Conservation (phyloP, 2,888 invertebrate species). For the Mythimna pallens region DNA sequence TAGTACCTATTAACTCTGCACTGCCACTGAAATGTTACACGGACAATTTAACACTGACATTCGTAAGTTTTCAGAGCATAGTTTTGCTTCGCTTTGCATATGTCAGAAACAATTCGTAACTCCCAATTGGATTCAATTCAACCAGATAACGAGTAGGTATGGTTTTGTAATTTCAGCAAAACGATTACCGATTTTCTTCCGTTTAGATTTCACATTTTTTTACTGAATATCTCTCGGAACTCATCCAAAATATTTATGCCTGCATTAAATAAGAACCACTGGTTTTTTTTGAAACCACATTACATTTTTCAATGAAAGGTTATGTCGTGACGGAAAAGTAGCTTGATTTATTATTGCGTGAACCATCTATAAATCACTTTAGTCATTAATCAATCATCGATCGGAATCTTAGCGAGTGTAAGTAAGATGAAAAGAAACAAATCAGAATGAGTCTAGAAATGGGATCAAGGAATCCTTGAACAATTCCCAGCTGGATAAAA, state of each 20-base stretch:
- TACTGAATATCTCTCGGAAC: no score
- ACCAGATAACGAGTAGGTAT: neutral
- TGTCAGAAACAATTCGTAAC: constrained; percentile 43
- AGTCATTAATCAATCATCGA: constrained; percentile 59
- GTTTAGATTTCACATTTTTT: neutral
- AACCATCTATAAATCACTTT: constrained; percentile 41
- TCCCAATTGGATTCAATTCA: constrained; percentile 31
- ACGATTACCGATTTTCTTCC: neutral
- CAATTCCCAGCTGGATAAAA: constrained; percentile 63
- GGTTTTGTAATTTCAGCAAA: constrained; percentile 6
- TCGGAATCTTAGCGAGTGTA: constrained; percentile 21
- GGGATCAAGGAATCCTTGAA: constrained; percentile 48
- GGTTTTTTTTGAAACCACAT: neutral
- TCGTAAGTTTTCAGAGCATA: constrained; percentile 51
- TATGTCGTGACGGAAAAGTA: constrained; percentile 22
- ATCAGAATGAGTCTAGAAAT: constrained; percentile 40
- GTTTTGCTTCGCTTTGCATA: constrained; percentile 45
- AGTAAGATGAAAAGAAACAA: constrained; percentile 41
- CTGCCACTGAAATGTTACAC: constrained; percentile 34
- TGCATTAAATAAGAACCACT: neutral
- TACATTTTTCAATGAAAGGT: constrained; percentile 16
- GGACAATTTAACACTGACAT: constrained; percentile 42
- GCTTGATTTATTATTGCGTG: constrained; percentile 35
- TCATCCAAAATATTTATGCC: neutral
- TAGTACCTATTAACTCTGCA: constrained; percentile 14